Conservation (phyloP, 2,113 vertebrate species). For the Helogale parvula region DNA sequence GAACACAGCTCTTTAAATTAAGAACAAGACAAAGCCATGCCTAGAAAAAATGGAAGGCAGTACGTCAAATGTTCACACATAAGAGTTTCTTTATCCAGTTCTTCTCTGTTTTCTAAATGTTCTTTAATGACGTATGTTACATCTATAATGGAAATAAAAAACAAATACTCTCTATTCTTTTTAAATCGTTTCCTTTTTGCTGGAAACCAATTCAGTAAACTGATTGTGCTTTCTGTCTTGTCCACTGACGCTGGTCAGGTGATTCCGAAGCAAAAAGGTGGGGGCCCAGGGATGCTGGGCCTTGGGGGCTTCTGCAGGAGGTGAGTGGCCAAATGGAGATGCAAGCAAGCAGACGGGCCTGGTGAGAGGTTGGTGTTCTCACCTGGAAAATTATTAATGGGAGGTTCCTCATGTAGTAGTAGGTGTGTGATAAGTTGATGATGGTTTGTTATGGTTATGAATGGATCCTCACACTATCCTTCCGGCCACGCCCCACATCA, state of each 20-base stretch:
- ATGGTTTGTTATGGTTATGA: neutral
- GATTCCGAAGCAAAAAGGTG: neutral
- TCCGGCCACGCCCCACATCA: neutral
- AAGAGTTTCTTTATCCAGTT: neutral
- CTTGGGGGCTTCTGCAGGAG: neutral
- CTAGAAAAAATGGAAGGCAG: neutral
- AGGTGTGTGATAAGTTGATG: neutral
- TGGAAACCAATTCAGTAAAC: constrained; percentile 19
- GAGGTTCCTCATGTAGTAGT: neutral
- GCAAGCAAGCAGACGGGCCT: neutral
- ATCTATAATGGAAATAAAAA: constrained; percentile 43
- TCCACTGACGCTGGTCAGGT: neutral
- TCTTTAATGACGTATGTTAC: constrained; percentile 31
- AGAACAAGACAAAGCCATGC: constrained; percentile 25
- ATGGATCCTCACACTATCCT: neutral
- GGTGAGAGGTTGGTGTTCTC: neutral
- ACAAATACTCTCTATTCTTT: neutral
- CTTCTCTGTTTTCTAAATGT: constrained; percentile 49
- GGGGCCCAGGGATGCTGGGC: neutral
- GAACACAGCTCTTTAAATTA: constrained; percentile 34
- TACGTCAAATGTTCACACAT: neutral
- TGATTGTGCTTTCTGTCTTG: neutral
- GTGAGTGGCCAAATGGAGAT: neutral
- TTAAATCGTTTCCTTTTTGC: constrained; percentile 16
- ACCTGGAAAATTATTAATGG: neutral